Conservation (phyloP, 2,113 vertebrate genomes). For the Mugil cephalus region DNA sequence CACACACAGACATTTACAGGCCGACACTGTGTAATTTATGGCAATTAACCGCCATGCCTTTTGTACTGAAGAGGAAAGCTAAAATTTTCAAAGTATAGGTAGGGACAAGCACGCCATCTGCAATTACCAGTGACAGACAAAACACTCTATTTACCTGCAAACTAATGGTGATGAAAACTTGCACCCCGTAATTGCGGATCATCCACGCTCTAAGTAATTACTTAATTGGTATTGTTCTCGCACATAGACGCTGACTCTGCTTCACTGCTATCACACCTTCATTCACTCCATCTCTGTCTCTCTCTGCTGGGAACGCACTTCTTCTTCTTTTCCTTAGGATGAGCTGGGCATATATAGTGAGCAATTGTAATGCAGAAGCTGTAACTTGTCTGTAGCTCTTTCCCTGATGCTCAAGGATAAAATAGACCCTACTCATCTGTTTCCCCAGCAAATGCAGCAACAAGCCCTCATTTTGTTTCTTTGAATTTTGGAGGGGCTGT, state of each 20-base stretch:
- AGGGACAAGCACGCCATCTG: slow-evolving; percentile 50
- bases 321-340: slow-evolving; percentile 30
- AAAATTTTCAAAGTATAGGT: slow-evolving; percentile 39
- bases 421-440: slow-evolving; percentile 34
- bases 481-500: slow-evolving; percentile 4
- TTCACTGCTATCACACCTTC: slow-evolving; percentile 47
- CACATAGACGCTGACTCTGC: slow-evolving; percentile 20
- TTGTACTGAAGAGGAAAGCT: slow-evolving; percentile 38
- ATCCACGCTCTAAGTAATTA: slow-evolving; percentile 72
- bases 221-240: slow-evolving; percentile 72
- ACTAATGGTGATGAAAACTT: slow-evolving; percentile 68
- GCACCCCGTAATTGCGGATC: slow-evolving; percentile 66
- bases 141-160: slow-evolving; percentile 72
- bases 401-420: slow-evolving; percentile 64
- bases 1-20: background rate
- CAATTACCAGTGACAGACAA: slow-evolving; percentile 68
- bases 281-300: slow-evolving; percentile 56
- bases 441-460: slow-evolving; percentile 23
- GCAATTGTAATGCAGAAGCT: slow-evolving; percentile 67
- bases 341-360: slow-evolving; percentile 46
- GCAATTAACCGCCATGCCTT: slow-evolving; percentile 45
- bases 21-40: slow-evolving; percentile 40
- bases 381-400: slow-evolving; percentile 45
- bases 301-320: slow-evolving; percentile 8
- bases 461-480: slow-evolving; percentile 38